These are phyloP conservation scores for Bryconaethiops microstoma DNA, from an alignment of 2,797 vertebrate species.

Conservation along the genomic window DNA sequence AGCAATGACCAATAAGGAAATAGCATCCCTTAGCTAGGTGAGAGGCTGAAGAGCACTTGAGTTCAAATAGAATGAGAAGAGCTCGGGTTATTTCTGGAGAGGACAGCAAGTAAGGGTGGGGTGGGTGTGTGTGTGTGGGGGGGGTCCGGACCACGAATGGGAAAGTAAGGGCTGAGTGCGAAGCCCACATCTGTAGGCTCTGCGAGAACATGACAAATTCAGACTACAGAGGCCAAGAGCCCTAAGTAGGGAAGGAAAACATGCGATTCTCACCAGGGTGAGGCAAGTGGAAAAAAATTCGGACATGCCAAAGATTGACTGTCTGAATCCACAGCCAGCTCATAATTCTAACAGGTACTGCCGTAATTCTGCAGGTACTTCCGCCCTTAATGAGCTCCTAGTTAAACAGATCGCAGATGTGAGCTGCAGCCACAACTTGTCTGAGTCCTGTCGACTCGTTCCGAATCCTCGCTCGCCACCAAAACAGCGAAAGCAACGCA, in stretches of 20 bases:
- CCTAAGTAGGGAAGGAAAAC: slow-evolving; percentile 16
- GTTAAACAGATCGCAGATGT: slow-evolving; percentile 39
- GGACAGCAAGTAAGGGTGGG: background rate
- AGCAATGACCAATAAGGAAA: slow-evolving; percentile 37
- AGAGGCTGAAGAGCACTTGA: slow-evolving; percentile 46
- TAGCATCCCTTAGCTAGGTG: slow-evolving; percentile 31
- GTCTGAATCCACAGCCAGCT: slow-evolving; percentile 15
- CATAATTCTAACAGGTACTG: slow-evolving; percentile 14
- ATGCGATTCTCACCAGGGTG: background rate
- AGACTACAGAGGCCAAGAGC: slow-evolving; percentile 23
- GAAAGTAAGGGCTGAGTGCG: slow-evolving; percentile 27
- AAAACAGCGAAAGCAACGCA: slow-evolving; percentile 24
- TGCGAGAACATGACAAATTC: slow-evolving; percentile 36
- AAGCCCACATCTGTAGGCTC: slow-evolving; percentile 27
- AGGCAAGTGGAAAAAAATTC: background rate
- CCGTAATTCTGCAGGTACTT: slow-evolving; percentile 32
- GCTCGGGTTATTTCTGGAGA: slow-evolving; percentile 30
- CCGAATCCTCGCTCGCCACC: background rate
- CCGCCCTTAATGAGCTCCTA: slow-evolving; percentile 47
- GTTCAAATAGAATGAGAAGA: slow-evolving; percentile 24
- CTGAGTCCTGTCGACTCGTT: background rate
- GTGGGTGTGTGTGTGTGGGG: background rate
- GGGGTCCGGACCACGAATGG: slow-evolving; percentile 18
- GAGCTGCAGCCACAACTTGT: slow-evolving; percentile 29
- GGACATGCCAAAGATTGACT: background rate